Percentiles rank a stretch among this genome's conserved stretches.
Conservation (phyloP, 2,113 vertebrate genomes). For the Lepisosteus oculatus region DNA sequence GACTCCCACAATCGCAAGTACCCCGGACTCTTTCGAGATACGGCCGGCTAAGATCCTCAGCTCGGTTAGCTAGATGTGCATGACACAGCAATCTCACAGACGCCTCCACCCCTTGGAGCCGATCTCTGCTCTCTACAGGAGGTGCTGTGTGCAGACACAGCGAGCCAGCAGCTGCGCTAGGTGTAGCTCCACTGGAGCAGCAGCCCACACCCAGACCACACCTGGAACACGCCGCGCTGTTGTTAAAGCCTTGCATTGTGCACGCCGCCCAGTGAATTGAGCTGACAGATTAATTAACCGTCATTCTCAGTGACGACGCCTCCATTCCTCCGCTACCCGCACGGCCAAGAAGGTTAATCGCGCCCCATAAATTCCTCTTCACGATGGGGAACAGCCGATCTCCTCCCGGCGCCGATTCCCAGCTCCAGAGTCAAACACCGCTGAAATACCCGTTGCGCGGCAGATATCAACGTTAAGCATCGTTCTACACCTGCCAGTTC, state of each 20-base stretch:
- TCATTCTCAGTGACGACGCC: not conserved
- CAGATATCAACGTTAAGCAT: not conserved
- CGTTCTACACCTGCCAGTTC: not conserved
- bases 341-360: not conserved
- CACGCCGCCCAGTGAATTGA: not conserved
- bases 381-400: not conserved
- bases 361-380: not conserved
- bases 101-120: too few relatives aligned
- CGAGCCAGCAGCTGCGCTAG: too few relatives aligned
- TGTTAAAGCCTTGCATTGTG: not conserved
- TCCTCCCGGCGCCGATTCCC: not conserved
- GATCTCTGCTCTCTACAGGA: too few relatives aligned
- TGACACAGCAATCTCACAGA: too few relatives aligned
- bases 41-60: too few relatives aligned
- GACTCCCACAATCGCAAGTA: too few relatives aligned
- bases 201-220: too few relatives aligned
- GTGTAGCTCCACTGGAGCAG: too few relatives aligned
- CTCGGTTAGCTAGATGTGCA: too few relatives aligned
- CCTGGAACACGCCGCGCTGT: not conserved
- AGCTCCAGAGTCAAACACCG: not conserved
- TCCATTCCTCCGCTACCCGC: not conserved
- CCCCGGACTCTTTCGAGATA: too few relatives aligned
- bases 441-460: not conserved
- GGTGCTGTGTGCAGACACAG: too few relatives aligned
- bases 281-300: slow-evolving; percentile 1